Base-by-base conservation (phyloP, 2,113 vertebrate species). In the Atractosteus spatula region DNA sequence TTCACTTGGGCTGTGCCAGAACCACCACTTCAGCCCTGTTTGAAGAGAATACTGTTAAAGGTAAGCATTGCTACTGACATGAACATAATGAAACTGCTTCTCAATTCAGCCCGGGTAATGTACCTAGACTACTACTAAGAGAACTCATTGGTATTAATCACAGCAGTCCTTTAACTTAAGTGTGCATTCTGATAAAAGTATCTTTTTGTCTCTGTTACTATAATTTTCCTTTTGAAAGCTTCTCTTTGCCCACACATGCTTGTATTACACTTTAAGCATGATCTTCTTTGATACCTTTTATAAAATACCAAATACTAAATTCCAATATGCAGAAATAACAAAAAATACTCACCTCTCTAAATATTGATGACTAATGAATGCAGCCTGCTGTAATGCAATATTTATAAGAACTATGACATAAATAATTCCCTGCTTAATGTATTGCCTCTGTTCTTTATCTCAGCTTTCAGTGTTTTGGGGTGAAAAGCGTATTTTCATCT, bases 301-400 rank as follows among this genome's bases (percentile, higher is more conserved):
- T 51, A 41, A 59, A 57, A 59, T 68, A 8, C 57, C 44, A 68
- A 72, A 51, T 67, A 67, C 54, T 8, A 72, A 66, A 57, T 66
- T 45, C 14, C 51, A 66, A 66, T 14, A 44, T 66, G 14, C 66
- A 55, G 45, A 8, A 7, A 14, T 56, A 59, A 59, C 41, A 59
- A 57, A 61, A 57, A 59, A 57, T n/a, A 45, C 45, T 17, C 47
- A 16, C 7, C 16, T 51, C 16, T 73, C 13, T 73, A 51, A 68
- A 62, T 51, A 41, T 61, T 44, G 65, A 8, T 14, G 44, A 68
- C 12, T 47, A 56, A 69, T 29, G 43, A 57, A 70, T 12, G 57
- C 17, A 70, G 55, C 29, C 41, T 10, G 29, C 55, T 11, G 41
- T 70, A 70, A 70, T 70, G 57, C 41, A 70, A 70, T 70, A 70